These are phyloP conservation scores for Tichodroma muraria DNA, from an alignment of 2,113 vertebrate species.

Conservation along the genomic window DNA sequence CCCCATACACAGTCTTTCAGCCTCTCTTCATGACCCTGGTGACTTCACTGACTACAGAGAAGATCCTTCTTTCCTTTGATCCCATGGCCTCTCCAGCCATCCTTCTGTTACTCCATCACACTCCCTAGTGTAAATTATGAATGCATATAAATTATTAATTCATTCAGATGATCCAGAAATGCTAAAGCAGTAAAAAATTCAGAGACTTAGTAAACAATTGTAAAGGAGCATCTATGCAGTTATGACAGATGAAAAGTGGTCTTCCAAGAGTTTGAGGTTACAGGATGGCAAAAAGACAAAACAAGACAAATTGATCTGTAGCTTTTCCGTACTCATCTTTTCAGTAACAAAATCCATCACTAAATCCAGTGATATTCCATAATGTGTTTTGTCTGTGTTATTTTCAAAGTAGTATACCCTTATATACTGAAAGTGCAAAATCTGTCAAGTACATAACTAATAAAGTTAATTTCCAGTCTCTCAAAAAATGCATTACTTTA, in stretches of 20 bases:
- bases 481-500: not conserved
- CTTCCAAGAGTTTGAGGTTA: not conserved
- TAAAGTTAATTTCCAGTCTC: not conserved
- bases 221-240: not conserved
- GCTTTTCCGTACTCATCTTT: rapidly evolving
- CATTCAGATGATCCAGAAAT: not conserved
- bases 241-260: not conserved
- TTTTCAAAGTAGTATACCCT: not conserved
- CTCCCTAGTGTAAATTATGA: not conserved
- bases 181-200: not conserved
- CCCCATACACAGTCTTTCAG: not conserved
- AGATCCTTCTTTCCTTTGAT: not conserved
- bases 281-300: not conserved
- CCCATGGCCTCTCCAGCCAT: not conserved
- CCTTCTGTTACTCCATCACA: not conserved
- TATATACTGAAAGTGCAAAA: not conserved
- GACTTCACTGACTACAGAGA: not conserved
- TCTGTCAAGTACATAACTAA: not conserved
- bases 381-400: not conserved
- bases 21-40: not conserved
- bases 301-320: not conserved
- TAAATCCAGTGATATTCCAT: not conserved
- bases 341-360: not conserved
- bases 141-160: not conserved
- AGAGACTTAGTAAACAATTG: not conserved